Evolutionary conservation across 64 coral and sea anemone species (phyloP).

Genomic region (Hydrozoanthus tunicans): DNA sequence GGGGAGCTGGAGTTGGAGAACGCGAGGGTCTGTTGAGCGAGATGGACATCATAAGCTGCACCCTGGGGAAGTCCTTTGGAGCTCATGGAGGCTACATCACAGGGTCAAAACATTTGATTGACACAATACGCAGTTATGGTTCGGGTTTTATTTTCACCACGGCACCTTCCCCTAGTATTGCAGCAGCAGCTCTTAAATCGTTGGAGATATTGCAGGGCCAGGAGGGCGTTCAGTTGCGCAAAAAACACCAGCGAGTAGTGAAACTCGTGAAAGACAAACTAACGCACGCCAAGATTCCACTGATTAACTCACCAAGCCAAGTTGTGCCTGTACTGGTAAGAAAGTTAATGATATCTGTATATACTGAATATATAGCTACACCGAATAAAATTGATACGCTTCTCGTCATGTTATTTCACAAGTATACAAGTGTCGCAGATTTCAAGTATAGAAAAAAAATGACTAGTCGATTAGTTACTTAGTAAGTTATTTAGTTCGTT

Average conservation of each 20-base stretch:
- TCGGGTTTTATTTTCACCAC: constrained; percentile 63
- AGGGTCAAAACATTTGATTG: constrained; percentile 46
- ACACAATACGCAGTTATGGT: constrained; percentile 56
- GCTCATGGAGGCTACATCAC: constrained; percentile 40
- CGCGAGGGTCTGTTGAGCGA: constrained; percentile 12
- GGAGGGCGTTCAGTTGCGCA: constrained; percentile 10
- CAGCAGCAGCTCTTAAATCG: constrained; percentile 26
- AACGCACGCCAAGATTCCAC: constrained; percentile 14
- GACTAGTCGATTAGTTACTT: too few species aligned
- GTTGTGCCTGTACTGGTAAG: constrained; percentile 45
- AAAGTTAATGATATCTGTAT: not conserved
- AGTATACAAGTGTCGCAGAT: too few species aligned
- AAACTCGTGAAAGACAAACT: constrained; percentile 17
- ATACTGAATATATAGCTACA: too few species aligned
- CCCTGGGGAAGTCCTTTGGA: constrained; percentile 51
- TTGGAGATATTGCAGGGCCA: constrained; percentile 31
- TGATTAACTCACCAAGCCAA: constrained; percentile 45
- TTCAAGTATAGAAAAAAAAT: too few species aligned
- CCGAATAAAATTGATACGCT: too few species aligned
- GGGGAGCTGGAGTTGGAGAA: constrained; percentile 54
- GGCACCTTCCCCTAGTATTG: constrained; percentile 26
- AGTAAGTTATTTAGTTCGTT: too few species aligned
- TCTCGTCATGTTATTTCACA: too few species aligned
- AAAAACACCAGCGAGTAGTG: constrained; percentile 29
- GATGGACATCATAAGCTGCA: constrained; percentile 59